Base-by-base conservation (phyloP, 2,113 vertebrate species). In the Prunella himalayana region DNA sequence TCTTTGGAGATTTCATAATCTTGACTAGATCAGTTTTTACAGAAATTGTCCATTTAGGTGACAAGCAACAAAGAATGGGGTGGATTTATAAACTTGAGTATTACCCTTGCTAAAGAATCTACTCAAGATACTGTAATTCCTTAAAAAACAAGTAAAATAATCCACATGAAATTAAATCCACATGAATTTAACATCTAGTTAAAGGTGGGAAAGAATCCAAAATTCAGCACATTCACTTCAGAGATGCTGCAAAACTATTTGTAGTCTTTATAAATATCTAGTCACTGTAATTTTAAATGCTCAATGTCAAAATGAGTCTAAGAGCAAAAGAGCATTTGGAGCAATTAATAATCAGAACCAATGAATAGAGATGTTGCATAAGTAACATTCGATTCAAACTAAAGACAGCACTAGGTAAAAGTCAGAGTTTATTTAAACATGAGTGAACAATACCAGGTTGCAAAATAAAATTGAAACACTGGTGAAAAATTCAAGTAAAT, bases 361-460 rank as follows among this genome's bases (percentile, higher is more conserved):
- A 49, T 63, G 44, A 65, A 44, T 0, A 57, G 28, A 35, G 16
- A 28, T 27, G 17, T 33, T 54, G 41, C 35, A 37, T 19, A 70
- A 78, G 15, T 63, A 81, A 61, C 39, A 41, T 39, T 4, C 66
- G 56, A 47, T 45, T 59, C 42, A 65, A 56, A 20, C 19, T 13
- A 75, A 69, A 88, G 72, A 28, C 12, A 49, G 37, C 37, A 45
- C 23, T 57, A 88, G 24, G 33, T 81, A 27, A 56, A 82, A 86
- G 37, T 41, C 30, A n/a, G 42, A 73, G 37, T 22, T 80, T 8
- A 61, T 2, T 22, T 65, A 61, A 73, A 50, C 13, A 15, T 2
- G 8, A 89, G 20, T 0, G 0, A 70, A 73, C 33, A 61, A 31
- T 8, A 19, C 7, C 2, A 1, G 16, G 18, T 2, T 69, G 47